Evolutionary conservation across 2,888 invertebrate genomes (phyloP).

Genomic region (Phortica okadai): DNA sequence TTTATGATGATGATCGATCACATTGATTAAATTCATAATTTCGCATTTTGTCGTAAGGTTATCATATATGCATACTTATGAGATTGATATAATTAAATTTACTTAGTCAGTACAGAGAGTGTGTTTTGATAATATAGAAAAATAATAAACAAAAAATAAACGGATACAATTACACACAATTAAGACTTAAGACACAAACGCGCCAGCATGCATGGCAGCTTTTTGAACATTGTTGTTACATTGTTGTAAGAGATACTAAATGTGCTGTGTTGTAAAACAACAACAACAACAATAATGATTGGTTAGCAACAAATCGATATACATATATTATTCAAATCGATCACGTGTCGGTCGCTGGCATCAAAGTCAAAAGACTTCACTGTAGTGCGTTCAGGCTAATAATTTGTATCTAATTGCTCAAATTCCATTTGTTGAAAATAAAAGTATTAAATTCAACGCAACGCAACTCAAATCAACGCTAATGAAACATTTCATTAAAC

Average conservation of each 20-base stretch:
- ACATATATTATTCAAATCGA: slow-evolving; percentile 1
- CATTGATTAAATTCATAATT: too few species aligned
- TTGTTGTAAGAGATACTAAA: not conserved
- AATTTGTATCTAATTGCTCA: slow-evolving; percentile 66
- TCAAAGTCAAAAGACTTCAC: slow-evolving; percentile 28
- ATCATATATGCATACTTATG: too few species aligned
- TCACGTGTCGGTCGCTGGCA: slow-evolving; percentile 33
- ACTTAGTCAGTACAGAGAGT: too few species aligned
- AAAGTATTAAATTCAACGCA: slow-evolving; percentile 35
- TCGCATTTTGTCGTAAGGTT: too few species aligned
- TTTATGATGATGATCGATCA: too few species aligned
- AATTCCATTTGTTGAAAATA: slow-evolving; percentile 51
- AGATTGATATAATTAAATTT: too few species aligned
- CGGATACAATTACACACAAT: too few species aligned
- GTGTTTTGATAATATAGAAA: not conserved
- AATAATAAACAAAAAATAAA: not conserved
- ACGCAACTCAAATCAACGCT: slow-evolving; percentile 29
- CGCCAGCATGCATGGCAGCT: slow-evolving; percentile 37
- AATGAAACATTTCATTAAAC: slow-evolving; percentile 66
- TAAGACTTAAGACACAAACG: not conserved
- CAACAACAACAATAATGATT: not conserved
- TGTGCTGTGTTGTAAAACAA: not conserved
- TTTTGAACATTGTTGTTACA: slow-evolving; percentile 20
- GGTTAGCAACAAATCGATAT: not conserved
- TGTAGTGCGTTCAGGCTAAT: slow-evolving; percentile 53